These are phyloP conservation scores for Phyllopteryx taeniolatus DNA, from an alignment of 2,113 vertebrate genomes.

Conservation along the genomic window DNA sequence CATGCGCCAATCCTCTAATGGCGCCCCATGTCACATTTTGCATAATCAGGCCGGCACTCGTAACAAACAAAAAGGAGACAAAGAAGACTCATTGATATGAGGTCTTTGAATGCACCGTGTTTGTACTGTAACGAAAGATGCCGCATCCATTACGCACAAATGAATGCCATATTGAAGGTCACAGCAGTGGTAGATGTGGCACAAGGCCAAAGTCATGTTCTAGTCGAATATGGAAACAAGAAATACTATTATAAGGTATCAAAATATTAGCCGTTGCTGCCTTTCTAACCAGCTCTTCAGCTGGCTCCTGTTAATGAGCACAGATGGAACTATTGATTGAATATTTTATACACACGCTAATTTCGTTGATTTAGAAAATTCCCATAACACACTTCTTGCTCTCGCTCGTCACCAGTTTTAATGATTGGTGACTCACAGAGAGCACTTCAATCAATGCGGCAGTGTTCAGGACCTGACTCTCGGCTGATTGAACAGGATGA, in stretches of 20 bases:
- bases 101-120: neutral
- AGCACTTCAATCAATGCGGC: constrained; percentile 44
- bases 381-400: neutral
- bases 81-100: neutral
- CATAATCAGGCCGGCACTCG: neutral
- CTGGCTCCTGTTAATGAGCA: neutral
- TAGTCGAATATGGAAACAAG: neutral
- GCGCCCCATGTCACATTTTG: neutral
- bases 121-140: neutral
- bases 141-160: constrained; percentile 6
- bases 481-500: neutral
- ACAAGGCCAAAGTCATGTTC: neutral
- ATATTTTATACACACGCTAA: neutral
- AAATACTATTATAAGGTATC: neutral
- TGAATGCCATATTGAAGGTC: constrained; percentile 24
- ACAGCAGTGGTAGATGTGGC: neutral
- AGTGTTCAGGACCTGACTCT: neutral
- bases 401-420: neutral
- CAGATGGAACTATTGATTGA: neutral
- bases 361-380: neutral
- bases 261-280: no score
- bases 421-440: constrained; percentile 1
- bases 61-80: neutral
- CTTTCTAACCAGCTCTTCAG: neutral
- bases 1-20: neutral